These are phyloP conservation scores for Cheilosia variabilis DNA, from an alignment of 2,888 invertebrate species.

Conservation along the genomic window DNA sequence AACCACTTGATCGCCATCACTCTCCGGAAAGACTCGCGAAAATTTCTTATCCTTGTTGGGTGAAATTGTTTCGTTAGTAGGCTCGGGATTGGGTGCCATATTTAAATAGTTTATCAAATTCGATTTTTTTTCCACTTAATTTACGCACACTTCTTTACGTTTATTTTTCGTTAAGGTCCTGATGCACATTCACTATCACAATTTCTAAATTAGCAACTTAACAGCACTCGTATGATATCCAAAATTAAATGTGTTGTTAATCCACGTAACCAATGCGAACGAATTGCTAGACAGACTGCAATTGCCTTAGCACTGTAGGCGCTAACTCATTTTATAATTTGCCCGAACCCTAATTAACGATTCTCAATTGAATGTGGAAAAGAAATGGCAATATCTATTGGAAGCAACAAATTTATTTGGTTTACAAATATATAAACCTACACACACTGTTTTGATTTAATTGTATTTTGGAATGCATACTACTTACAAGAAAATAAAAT, in stretches of 20 bases:
- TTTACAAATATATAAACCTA: conserved; percentile 47
- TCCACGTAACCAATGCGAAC: conserved; percentile 72
- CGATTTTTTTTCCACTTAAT: neutral
- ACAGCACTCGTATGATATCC: neutral
- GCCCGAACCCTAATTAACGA: conserved; percentile 76
- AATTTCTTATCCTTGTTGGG: conserved; percentile 78
- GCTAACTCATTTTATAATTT: conserved; percentile 78
- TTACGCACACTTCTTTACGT: neutral
- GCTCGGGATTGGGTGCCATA: conserved; percentile 68
- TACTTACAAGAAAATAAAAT: no score
- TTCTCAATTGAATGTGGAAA: conserved; percentile 71
- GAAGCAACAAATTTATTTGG: conserved; percentile 37
- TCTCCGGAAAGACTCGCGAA: conserved; percentile 80
- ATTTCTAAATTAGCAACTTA: neutral
- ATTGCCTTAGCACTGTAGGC: conserved; percentile 78
- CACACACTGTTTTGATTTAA: conserved; percentile 5
- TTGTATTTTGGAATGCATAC: conserved; percentile 31
- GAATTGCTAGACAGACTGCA: conserved; percentile 81
- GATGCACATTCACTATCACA: conserved; percentile 15
- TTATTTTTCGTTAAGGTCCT: neutral
- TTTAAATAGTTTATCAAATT: neutral
- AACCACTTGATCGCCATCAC: conserved; percentile 85
- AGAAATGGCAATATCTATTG: conserved; percentile 32
- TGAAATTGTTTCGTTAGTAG: neutral
- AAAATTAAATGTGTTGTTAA: neutral